Evolutionary conservation across 2,888 invertebrate genomes (phyloP).

Genomic region (Microplitis deprimator): DNA sequence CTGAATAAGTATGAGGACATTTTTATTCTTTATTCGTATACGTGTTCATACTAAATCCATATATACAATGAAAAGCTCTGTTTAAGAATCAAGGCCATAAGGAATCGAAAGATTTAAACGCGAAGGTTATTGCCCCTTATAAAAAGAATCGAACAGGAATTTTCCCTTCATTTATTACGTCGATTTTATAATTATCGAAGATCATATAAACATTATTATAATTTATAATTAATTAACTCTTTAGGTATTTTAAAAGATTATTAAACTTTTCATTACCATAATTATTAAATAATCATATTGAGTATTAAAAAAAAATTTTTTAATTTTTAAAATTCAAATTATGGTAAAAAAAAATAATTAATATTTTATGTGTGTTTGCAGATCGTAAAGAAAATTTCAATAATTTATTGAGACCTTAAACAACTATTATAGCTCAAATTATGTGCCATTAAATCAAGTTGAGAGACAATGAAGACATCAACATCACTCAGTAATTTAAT

Average conservation of each 20-base stretch:
- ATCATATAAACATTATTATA: neutral
- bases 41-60: neutral
- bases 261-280: neutral
- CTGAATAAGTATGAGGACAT: neutral
- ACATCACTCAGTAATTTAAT: neutral
- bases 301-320: no score
- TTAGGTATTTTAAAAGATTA: neutral
- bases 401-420: neutral
- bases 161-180: neutral
- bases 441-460: neutral
- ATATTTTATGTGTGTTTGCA: neutral
- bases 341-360: neutral
- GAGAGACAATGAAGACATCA: neutral
- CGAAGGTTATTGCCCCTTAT: neutral
- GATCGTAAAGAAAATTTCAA: neutral
- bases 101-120: neutral
- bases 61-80: neutral
- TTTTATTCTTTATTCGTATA: neutral
- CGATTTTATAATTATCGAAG: neutral
- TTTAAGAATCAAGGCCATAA: neutral
- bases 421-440: neutral
- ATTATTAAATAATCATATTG: no score
- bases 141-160: neutral
- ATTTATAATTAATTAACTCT: neutral
- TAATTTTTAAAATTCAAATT: neutral